phyloP scores from a whole-genome alignment of 2,113 vertebrate genomes.

The Paralichthys olivaceus region DNA sequence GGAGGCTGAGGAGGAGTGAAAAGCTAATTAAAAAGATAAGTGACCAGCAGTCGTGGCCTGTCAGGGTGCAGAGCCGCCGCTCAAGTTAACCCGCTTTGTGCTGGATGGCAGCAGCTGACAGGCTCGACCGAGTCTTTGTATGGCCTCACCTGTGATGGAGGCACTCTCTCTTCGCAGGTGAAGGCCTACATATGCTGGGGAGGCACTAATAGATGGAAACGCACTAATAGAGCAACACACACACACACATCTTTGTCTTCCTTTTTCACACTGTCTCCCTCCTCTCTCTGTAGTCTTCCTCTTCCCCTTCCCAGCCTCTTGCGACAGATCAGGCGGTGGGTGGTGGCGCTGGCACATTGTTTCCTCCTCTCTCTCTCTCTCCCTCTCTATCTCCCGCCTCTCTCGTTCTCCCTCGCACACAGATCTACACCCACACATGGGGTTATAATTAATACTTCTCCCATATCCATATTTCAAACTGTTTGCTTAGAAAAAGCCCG shows the following conservation, averaged over 20 bases:
- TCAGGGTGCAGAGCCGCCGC: constrained; percentile 65
- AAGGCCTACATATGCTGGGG: constrained; percentile 63
- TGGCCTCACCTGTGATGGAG: constrained; percentile 72
- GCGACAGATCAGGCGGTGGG: constrained; percentile 82
- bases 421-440: constrained; percentile 77
- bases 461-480: constrained; percentile 83
- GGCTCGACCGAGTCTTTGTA: constrained; percentile 59
- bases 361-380: constrained; percentile 63
- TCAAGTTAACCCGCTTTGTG: constrained; percentile 74
- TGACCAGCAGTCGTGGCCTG: constrained; percentile 75
- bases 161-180: constrained; percentile 70
- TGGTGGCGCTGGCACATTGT: constrained; percentile 79
- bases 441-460: constrained; percentile 85
- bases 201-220: constrained; percentile 56
- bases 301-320: constrained; percentile 65
- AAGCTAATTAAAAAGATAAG: constrained; percentile 83
- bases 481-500: constrained; percentile 78
- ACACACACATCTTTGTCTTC: constrained; percentile 31
- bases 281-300: constrained; percentile 50
- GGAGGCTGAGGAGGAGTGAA: constrained; percentile 67
- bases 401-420: constrained; percentile 54
- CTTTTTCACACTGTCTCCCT: constrained; percentile 64
- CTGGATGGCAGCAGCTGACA: constrained; percentile 68
- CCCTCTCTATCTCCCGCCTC: constrained; percentile 43
- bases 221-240: constrained; percentile 56